phyloP scores from a whole-genome alignment of 2,113 vertebrate genomes.

The pig (Sus scrofa) region DNA sequence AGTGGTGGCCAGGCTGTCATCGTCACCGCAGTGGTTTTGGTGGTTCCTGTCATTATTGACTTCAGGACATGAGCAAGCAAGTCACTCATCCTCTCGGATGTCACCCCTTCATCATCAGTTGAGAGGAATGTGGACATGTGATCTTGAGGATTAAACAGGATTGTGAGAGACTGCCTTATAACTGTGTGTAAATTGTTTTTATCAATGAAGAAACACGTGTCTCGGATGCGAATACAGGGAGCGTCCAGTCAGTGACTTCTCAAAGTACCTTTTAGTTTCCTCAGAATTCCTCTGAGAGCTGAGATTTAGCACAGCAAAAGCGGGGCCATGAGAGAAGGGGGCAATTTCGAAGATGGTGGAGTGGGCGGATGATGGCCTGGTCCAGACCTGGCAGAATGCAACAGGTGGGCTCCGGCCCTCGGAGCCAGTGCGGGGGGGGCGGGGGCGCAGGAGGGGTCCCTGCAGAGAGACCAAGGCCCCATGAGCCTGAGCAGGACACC shows the following conservation, averaged over 20 bases:
- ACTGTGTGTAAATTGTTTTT: background rate
- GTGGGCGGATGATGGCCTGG: background rate
- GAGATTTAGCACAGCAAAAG: background rate
- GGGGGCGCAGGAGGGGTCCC: background rate
- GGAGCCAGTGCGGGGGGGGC: background rate
- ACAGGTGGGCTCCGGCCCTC: background rate
- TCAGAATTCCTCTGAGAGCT: background rate
- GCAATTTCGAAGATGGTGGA: background rate
- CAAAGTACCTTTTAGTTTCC: background rate
- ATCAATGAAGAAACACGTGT: background rate
- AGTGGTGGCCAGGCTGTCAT: background rate
- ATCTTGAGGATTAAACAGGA: background rate
- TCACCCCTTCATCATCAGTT: background rate
- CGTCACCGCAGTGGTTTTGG: fast-evolving
- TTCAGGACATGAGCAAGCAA: background rate
- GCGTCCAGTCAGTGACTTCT: background rate
- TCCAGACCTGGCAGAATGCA: background rate
- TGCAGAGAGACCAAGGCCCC: background rate
- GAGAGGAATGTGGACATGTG: background rate
- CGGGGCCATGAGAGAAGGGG: background rate
- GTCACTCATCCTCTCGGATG: background rate
- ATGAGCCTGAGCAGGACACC: background rate
- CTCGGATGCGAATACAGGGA: background rate
- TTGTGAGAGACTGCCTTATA: background rate
- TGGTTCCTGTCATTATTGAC: background rate